Evolutionary conservation across 2,888 invertebrate genomes (phyloP), one percentile per base, ranked within the genome.

Genomic region (Tenthredo livida): DNA sequence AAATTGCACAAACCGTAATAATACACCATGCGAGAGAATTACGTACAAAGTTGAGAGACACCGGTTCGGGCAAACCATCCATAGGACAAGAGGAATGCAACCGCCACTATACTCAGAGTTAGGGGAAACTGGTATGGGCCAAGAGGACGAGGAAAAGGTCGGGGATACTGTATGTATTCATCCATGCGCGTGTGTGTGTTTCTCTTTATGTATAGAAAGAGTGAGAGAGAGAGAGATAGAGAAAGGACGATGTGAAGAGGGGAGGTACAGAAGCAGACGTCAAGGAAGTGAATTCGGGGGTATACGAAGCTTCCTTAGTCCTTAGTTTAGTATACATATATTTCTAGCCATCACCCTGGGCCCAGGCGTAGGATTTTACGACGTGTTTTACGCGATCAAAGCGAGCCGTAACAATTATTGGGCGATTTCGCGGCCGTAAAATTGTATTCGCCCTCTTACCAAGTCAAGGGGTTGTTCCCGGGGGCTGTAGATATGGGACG

Each of bases 351-450:
- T 29, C 43, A 43, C 50, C 50, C 43, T 65, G 83, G 29, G 47
- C 83, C 47, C 40, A 33, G 50, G 47, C 83, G 83, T 43, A 67
- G 83, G 70, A 67, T 83, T 93, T 93, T 93, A 93, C 93, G 93
- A 93, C 90, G 92, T 93, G 92, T 92, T 92, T 93, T 92, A 93
- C 92, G 92, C 92, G 92, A 92, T 92, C 92, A 91, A 91, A 91
- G 92, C 91, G 90, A 91, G 91, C 92, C 91, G 91, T 93, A 93
- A 92, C 93, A 92, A 93, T 93, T 93, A 92, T 93, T 92, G 92
- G 91, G 87, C 93, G 92, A 93, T 93, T 92, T 92, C 90, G 92
- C 90, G 90, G 91, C 91, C 91, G 91, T 93, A 92, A 93, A 93
- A 92, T 92, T 93, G 92, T 92, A 92, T 92, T 91, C 90, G 87